Conservation (phyloP, 1,140 invertebrate species). For the Rhysida immarginata region DNA sequence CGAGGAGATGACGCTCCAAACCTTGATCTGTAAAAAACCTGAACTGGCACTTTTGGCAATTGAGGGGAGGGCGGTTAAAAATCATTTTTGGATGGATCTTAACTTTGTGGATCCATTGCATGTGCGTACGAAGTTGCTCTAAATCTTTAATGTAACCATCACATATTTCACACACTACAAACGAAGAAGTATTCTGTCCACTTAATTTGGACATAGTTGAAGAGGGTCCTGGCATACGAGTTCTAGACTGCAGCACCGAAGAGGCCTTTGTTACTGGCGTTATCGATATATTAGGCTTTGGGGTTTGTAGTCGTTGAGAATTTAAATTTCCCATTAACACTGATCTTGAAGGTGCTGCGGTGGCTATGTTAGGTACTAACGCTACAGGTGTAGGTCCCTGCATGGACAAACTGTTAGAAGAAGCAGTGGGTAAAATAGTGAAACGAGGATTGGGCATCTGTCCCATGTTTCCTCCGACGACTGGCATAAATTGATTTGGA, state of each 20-base stretch:
- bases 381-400: slow-evolving; percentile 34
- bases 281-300: slow-evolving; percentile 68
- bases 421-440: slow-evolving; percentile 11
- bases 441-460: slow-evolving; percentile 10
- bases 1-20: slow-evolving; percentile 76
- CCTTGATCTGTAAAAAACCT: slow-evolving; percentile 71
- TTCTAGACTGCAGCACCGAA: slow-evolving; percentile 18
- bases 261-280: slow-evolving; percentile 48
- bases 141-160: slow-evolving; percentile 89
- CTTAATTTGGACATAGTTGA: slow-evolving; percentile 18
- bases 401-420: slow-evolving; percentile 22
- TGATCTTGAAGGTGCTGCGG: slow-evolving; percentile 14
- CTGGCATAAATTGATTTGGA: slow-evolving; percentile 31
- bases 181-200: slow-evolving; percentile 34
- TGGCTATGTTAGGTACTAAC: slow-evolving; percentile 37
- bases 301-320: background rate
- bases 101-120: slow-evolving; percentile 93
- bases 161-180: slow-evolving; percentile 89
- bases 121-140: slow-evolving; percentile 79
- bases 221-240: slow-evolving; percentile 23
- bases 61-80: slow-evolving; percentile 79
- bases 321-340: slow-evolving; percentile 16
- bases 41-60: slow-evolving; percentile 92
- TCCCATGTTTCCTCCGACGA: slow-evolving; percentile 27
- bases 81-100: slow-evolving; percentile 95